Evolutionary conservation across 2,797 vertebrate species (phyloP).

Genomic region (Bucorvus abyssinicus): DNA sequence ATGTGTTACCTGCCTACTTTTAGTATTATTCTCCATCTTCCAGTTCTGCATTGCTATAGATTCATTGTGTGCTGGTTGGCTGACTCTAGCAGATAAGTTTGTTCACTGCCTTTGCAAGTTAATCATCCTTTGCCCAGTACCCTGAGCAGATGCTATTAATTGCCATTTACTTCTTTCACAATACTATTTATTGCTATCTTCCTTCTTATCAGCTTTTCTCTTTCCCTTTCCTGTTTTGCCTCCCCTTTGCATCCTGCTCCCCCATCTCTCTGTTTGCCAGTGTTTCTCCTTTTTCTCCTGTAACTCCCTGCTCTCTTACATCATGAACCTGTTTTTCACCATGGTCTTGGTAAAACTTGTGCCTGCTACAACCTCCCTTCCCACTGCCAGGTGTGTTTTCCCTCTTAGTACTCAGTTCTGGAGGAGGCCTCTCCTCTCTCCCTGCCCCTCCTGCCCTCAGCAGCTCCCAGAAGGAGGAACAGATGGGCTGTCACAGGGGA

Average conservation of each 20-base stretch:
- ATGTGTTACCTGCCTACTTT: not conserved
- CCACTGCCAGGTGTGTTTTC: not conserved
- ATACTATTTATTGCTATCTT: not conserved
- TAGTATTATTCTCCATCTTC: not conserved
- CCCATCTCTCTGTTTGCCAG: not conserved
- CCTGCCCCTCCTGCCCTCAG: not conserved
- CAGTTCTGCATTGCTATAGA: not conserved
- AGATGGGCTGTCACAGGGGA: not conserved
- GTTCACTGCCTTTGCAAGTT: not conserved
- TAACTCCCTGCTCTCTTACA: not conserved
- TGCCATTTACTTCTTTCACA: not conserved
- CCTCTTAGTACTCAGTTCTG: not conserved
- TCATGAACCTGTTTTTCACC: not conserved
- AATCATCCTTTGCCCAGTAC: not conserved
- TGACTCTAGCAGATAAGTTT: not conserved
- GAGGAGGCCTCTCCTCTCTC: rapidly evolving
- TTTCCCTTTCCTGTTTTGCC: not conserved
- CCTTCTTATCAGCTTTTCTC: not conserved
- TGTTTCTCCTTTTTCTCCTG: not conserved
- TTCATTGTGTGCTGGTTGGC: not conserved
- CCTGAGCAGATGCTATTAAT: not conserved
- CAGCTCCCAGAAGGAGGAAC: not conserved
- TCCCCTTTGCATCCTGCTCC: not conserved
- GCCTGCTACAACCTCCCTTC: not conserved
- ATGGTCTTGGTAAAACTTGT: not conserved